These are phyloP conservation scores for Scomber scombrus DNA, from an alignment of 2,113 vertebrate species.

Conservation along the genomic window DNA sequence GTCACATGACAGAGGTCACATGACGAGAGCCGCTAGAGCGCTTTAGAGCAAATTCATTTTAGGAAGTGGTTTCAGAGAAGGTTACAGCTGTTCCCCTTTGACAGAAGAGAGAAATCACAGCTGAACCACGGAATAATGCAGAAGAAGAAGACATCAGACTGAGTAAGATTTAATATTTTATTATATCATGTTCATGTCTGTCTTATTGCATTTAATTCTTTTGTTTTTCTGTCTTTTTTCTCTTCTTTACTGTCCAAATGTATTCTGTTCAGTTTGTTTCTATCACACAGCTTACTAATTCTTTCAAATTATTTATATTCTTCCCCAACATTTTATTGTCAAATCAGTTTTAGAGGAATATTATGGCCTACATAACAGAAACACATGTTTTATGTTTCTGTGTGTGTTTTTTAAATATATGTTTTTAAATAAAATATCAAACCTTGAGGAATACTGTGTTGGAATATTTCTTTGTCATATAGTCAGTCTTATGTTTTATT, in stretches of 20 bases:
- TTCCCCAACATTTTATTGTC: not conserved
- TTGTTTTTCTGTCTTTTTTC: not conserved
- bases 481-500: no score
- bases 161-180: slow-evolving; percentile 14
- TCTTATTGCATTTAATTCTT: not conserved
- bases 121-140: not conserved
- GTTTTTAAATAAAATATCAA: no score
- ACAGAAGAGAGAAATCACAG: slow-evolving; percentile 47
- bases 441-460: not conserved
- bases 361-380: not conserved
- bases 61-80: slow-evolving; percentile 43
- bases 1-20: slow-evolving; percentile 72
- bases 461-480: not conserved
- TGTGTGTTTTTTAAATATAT: no score
- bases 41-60: slow-evolving; percentile 1
- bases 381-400: not conserved
- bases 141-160: not conserved
- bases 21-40: slow-evolving; percentile 31
- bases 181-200: not conserved
- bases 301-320: not conserved
- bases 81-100: no score
- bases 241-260: not conserved
- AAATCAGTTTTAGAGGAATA: not conserved
- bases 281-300: not conserved
- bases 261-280: not conserved